Evolutionary conservation across 2,888 invertebrate genomes (phyloP).

Genomic region (Ophion slaviceki): DNA sequence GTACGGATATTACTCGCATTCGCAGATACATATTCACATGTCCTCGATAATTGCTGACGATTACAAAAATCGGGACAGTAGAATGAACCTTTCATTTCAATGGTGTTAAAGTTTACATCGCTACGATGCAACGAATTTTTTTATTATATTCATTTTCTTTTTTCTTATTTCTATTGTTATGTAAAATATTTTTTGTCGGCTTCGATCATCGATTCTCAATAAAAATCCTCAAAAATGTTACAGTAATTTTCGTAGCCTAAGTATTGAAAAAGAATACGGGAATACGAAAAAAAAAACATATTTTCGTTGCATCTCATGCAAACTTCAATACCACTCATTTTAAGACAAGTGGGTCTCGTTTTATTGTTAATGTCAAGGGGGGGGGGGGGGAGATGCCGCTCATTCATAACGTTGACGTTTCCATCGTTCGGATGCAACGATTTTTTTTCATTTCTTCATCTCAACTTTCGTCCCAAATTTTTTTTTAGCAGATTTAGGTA

Average conservation of each 20-base stretch:
- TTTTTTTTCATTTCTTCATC: no score
- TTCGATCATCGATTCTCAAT: no score
- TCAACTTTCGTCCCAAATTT: no score
- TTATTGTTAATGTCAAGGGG: neutral
- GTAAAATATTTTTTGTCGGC: no score
- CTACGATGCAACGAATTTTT: neutral
- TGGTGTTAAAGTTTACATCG: no score
- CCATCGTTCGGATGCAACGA: no score
- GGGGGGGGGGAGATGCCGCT: neutral
- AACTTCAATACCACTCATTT: no score
- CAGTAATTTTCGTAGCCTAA: no score
- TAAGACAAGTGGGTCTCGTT: neutral
- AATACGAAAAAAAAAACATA: neutral
- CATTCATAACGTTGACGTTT: neutral
- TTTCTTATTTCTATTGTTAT: no score
- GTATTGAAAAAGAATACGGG: no score
- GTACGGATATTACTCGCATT: conserved; percentile 27
- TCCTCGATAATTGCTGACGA: conserved; percentile 58
- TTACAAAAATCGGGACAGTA: conserved; percentile 56
- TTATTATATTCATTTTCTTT: neutral
- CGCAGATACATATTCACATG: conserved; percentile 17
- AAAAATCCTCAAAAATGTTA: no score
- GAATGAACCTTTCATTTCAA: neutral
- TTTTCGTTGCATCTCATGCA: neutral
- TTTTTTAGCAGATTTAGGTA: no score